Base-by-base conservation (phyloP, 2,113 vertebrate genomes). In the Onychostruthus taczanowskii region DNA sequence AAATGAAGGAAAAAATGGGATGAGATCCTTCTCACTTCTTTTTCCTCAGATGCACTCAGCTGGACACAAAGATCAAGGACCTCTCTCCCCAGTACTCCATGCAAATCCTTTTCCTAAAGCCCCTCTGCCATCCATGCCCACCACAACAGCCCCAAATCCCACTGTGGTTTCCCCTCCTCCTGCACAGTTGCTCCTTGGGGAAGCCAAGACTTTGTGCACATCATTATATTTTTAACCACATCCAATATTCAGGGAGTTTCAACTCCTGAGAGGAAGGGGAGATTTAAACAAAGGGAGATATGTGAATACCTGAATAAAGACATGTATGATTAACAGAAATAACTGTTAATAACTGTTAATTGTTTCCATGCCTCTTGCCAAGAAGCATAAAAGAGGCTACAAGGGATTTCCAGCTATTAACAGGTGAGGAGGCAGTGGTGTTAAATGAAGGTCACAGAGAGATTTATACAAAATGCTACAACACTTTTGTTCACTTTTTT, bases 141-240 rank as follows among this genome's bases (percentile, higher is more conserved):
- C 24, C 46, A 44, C 16, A 28, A 6, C 44, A 66, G 35, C 53
- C 79, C n/a, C 2, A 21, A 17, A 50, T 58, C 55, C 35, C 67
- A 16, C 37, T 37, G 43, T 10, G 1, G 16, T n/a, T 31, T n/a
- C 58, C n/a, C 37, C 33, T 62, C 49, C 55, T 87, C 67, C 22
- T 19, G 8, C n/a, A 37, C 26, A 16, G 21, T 0, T 59, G 12
- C 43, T 73, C 74, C 62, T 55, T 2, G 0, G 39, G 50, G n/a
- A 75, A 70, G 18, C 16, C 5, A 33, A n/a, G 33, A 6, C 68
- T 49, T 37, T 4, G 23, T 47, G 13, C 23, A 31, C 0, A 1
- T 11, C 16, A 20, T 43, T 33, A 5, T 15, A 28, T 47, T 75
- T 75, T 67, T 64, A 86, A 86, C 47, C 46, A 37, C 21, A 8